Evolutionary conservation across 2,113 vertebrate species (phyloP).

Genomic region (Etheostoma spectabile): DNA sequence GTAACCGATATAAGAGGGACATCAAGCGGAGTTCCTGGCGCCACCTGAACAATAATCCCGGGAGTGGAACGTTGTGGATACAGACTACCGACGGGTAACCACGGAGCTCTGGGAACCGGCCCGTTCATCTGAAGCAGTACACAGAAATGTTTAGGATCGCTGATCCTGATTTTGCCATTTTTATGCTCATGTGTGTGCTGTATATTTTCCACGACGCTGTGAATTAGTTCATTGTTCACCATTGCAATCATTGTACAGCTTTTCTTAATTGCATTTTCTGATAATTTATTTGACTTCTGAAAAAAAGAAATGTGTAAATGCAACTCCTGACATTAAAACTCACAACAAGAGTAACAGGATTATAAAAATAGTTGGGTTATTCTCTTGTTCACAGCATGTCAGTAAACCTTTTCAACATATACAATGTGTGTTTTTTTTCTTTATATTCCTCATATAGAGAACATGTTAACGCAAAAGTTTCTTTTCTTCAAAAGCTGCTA

Average conservation of each 20-base stretch:
- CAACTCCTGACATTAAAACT: background rate
- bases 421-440: background rate
- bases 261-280: too few relatives aligned
- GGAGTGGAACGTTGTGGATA: too few relatives aligned
- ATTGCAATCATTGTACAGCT: background rate
- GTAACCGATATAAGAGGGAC: too few relatives aligned
- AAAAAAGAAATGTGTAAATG: background rate
- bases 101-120: too few relatives aligned
- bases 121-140: too few relatives aligned
- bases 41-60: too few relatives aligned
- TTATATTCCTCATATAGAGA: background rate
- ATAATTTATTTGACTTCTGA: background rate
- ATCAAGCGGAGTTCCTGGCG: too few relatives aligned
- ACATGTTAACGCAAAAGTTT: background rate
- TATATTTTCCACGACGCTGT: background rate
- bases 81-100: too few relatives aligned
- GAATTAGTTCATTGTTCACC: background rate
- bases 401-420: conserved; percentile 1
- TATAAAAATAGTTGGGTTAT: conserved; percentile 21
- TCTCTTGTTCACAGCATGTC: conserved; percentile 13
- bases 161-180: background rate
- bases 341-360: background rate
- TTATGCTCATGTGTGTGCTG: background rate
- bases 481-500: conserved; percentile 7
- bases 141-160: background rate